These are phyloP conservation scores for Gymnocephalus cernua DNA, from an alignment of 2,113 vertebrate genomes.

Conservation along the genomic window DNA sequence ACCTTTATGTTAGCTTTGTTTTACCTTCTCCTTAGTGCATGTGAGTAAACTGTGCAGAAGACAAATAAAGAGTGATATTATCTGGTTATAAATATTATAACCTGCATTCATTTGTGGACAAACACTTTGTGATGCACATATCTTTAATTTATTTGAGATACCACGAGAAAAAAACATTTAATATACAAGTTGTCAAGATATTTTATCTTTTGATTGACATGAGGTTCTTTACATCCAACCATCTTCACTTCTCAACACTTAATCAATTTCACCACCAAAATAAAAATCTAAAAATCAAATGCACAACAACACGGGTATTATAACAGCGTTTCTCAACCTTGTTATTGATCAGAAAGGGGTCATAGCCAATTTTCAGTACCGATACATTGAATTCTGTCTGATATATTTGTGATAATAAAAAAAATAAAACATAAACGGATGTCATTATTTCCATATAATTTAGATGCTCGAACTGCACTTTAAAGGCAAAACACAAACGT, in stretches of 20 bases:
- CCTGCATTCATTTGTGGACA: background rate
- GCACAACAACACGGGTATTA: background rate
- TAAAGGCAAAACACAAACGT: background rate
- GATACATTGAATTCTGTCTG: background rate
- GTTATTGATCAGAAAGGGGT: background rate
- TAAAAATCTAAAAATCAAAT: background rate
- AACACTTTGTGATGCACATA: constrained; percentile 38
- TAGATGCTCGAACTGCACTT: background rate
- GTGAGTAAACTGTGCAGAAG: constrained; percentile 21
- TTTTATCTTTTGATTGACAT: constrained; percentile 2
- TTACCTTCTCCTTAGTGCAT: constrained; percentile 6
- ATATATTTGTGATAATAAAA: background rate
- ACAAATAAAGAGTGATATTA: constrained; percentile 28
- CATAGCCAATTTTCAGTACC: background rate
- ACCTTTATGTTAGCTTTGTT: constrained; percentile 5
- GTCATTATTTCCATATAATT: background rate
- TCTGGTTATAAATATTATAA: background rate
- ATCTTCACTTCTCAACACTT: background rate
- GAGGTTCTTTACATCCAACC: background rate
- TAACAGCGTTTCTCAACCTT: constrained; percentile 1
- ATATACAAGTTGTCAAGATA: background rate
- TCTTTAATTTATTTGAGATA: constrained; percentile 50
- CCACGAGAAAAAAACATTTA: constrained; percentile 22
- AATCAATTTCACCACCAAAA: background rate
- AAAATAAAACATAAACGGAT: background rate